phyloP scores from a whole-genome alignment of 2,113 vertebrate genomes.

The Cettia cetti region DNA sequence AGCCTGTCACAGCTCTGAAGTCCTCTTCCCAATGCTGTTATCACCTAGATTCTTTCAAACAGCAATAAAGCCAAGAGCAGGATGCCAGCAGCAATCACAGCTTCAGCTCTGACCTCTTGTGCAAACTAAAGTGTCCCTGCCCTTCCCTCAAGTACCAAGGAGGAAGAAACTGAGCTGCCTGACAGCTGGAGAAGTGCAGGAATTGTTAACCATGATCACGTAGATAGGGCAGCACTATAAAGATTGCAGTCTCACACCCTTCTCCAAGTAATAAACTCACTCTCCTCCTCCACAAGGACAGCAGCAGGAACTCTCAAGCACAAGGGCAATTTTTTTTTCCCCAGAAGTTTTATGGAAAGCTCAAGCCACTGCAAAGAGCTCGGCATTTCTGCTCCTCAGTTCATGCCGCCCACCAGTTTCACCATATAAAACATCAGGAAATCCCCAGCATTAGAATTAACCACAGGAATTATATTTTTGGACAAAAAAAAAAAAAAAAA shows the following conservation, averaged over 20 bases:
- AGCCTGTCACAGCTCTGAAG: neutral
- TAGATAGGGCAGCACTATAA: neutral
- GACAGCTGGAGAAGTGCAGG: neutral
- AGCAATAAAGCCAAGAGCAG: neutral
- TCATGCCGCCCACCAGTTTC: neutral
- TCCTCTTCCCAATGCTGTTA: neutral
- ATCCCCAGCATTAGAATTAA: neutral
- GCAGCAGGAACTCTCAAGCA: neutral
- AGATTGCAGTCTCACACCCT: neutral
- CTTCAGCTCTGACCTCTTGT: neutral
- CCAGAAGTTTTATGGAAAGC: neutral
- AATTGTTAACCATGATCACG: accelerated
- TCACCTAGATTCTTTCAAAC: neutral
- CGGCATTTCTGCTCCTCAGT: neutral
- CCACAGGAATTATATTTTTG: neutral
- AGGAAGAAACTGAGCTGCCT: neutral
- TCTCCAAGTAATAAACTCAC: neutral
- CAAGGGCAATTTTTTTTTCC: neutral
- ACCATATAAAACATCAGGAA: neutral
- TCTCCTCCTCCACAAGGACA: neutral
- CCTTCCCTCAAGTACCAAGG: neutral
- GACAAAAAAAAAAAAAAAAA: neutral
- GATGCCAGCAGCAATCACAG: conserved; percentile 1
- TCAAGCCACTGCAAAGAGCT: neutral
- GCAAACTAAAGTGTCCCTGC: neutral